Base-by-base conservation (phyloP, 2,888 invertebrate species). In the Oligia latruncula region DNA sequence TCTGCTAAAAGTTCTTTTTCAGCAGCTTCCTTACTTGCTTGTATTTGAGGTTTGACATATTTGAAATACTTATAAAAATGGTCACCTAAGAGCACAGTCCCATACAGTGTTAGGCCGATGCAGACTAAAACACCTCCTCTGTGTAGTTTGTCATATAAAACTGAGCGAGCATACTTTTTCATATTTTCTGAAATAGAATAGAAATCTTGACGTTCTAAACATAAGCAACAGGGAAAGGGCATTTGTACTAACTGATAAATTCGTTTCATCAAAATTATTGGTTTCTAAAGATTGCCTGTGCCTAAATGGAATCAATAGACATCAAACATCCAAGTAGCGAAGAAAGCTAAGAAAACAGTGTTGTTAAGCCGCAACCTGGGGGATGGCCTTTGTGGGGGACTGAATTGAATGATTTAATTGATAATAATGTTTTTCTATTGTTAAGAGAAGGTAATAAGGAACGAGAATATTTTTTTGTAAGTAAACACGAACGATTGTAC, bases 91-190 rank as follows among this genome's bases (percentile, higher is more conserved):
- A 95, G 78, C 0, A 94, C 78, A 1, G 93, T 88, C 8, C 94
- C 93, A 87, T 96, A 92, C 4, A 95, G 67, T 29, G 97, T 97
- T 52, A 97, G 80, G 0, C 95, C 97, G 23, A 97, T 90, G 84
- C 97, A 97, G 62, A 94, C 92, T 66, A 94, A 87, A 35, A 97
- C 97, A 78, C 92, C 92, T 55, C 96, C 95, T 92, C 92, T 94
- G 86, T 97, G 97, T 55, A 97, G 85, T 90, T 93, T 97, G 86
- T 97, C 97, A 77, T 95, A 95, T 6, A 97, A 74, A 49, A 93
- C 82, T 87, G 89, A 95, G 29, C 95, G 95, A 43, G 96, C 94
- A 85, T 95, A 92, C 85, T 95, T 96, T 92, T 95, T 97, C 97
- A 97, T 97, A 76, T 84, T 93, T 87, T 76, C 93, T 92, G 90